Evolutionary conservation across 1,140 invertebrate genomes (phyloP), one percentile per base, ranked within the genome.

Genomic region (Trigoniulus corallinus): DNA sequence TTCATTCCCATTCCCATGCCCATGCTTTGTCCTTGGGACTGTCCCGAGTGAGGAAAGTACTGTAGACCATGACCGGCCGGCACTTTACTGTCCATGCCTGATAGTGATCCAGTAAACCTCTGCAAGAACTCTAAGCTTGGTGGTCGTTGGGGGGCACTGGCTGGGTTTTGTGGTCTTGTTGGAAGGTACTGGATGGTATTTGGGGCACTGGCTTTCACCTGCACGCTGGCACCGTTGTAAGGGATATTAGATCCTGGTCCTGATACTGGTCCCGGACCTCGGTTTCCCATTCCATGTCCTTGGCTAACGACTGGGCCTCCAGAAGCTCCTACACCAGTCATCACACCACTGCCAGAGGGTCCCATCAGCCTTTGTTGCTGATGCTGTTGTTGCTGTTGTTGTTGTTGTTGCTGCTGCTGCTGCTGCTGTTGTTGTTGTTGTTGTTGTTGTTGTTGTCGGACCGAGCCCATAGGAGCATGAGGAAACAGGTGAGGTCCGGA

Each of bases 131-230:
- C 89, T 45, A 95, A 69, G 63, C 86, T 89, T 3, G 88, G 88
- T 1, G 85, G 84, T n/a, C 81, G 80, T 47, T 84, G 72, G 7
- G 78, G 73, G 34, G 57, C 72, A 56, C 72, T 72, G 29, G 78
- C 70, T 29, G 72, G 51, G 69, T 56, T 80, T 74, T 86, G 85
- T 12, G 85, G 80, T 67, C 87, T 75, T 34, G 88, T 87, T 23
- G 92, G 92, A 62, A 96, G 77, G 73, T 97, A 97, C 70, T 96
- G 92, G 61, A 97, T 96, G 13, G 92, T 96, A 66, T 96, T 96
- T 0, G 92, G 92, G 1, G 91, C 91, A 68, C 84, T 93, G 1
- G 91, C 83, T 70, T 95, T 95, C 23, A 96, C 91, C 56, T 71
- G 68, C 52, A 73, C 62, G 58, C 67, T 70, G 27, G 69, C 64